Percentiles rank a stretch among this genome's conserved stretches.
Evolutionary conservation across 2,888 invertebrate genomes (phyloP).

Genomic region (Axea sp.): DNA sequence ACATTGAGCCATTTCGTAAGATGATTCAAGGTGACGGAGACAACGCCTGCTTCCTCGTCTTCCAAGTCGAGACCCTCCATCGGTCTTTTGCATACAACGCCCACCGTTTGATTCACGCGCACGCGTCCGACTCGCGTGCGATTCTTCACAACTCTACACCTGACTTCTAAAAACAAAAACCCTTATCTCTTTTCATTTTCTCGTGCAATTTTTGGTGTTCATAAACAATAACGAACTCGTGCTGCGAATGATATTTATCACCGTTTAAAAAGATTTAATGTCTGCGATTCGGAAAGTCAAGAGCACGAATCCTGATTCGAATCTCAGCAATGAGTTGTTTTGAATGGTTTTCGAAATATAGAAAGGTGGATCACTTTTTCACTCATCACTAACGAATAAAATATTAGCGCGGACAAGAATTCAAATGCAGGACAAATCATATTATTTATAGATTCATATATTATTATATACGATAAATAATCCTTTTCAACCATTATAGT

Average conservation of each 20-base stretch:
- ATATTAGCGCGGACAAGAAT: too few species aligned
- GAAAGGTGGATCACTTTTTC: too few species aligned
- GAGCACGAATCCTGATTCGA: neutral
- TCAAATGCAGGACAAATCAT: too few species aligned
- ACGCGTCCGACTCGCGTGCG: slow-evolving; percentile 9
- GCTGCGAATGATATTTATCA: slow-evolving; percentile 17
- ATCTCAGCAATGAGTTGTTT: neutral
- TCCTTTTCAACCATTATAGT: too few species aligned
- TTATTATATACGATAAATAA: too few species aligned
- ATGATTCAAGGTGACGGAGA: slow-evolving; percentile 19
- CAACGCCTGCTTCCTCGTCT: slow-evolving; percentile 15
- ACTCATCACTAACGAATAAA: too few species aligned
- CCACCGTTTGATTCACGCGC: slow-evolving; percentile 28
- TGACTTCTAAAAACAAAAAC: slow-evolving; percentile 16
- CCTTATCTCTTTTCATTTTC: neutral
- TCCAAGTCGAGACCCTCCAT: neutral
- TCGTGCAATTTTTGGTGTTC: slow-evolving; percentile 1
- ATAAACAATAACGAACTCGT: slow-evolving; percentile 1
- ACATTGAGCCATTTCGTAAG: slow-evolving; percentile 12
- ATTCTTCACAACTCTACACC: slow-evolving; percentile 27
- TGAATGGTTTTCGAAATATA: too few species aligned
- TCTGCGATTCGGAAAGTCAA: neutral
- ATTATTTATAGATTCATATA: too few species aligned
- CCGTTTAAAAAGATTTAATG: slow-evolving; percentile 9
- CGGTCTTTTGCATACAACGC: slow-evolving; percentile 39